Base-by-base conservation (phyloP, 2,888 invertebrate genomes). In the Sminthurides aquaticus region DNA sequence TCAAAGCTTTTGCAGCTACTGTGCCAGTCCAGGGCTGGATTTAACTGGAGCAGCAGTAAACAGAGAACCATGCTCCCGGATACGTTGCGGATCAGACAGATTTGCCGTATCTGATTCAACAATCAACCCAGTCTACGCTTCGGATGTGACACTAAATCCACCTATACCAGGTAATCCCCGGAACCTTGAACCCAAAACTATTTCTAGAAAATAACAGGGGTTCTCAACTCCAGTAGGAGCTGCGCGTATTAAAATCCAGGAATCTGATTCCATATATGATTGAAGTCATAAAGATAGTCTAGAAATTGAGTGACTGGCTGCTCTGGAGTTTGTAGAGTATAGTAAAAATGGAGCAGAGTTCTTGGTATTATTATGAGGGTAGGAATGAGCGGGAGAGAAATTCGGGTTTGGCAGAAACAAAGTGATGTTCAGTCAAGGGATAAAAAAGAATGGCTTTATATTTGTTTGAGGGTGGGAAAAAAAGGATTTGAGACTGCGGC, bases 1-100 rank as follows among this genome's bases (percentile, higher is more conserved):
- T 20, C 52, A 52, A 52, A 52, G 52, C 8, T 20, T 52, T 52
- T 52, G 52, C 20, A 52, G 52, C 52, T 52, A 52, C 52, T 52
- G 52, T 52, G 18, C 22, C 20, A 52, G 52, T 20, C 52, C 52
- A 5, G 52, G 52, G 22, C 5, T 52, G 52, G 52, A 52, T 22
- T 22, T 52, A 22, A 52, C 11, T 22, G 52, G 52, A 52, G 5
- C 20, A 20, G 52, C 52, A 20, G 22, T 52, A 22, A 52, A 52
- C 20, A 15, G 52, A 15, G 22, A 52, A 5, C 52, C 52, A 22
- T 52, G 52, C 22, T 52, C 52, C 3, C 52, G 52, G 5, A 52
- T 52, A 5, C 52, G 52, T 8, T 52, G 52, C 20, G 52, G 52
- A 15, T 15, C 20, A 18, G 52, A 52, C 20, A 52, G 52, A 20